Conservation (phyloP, 2,797 vertebrate genomes). For the Dromococcyx pavoninus region DNA sequence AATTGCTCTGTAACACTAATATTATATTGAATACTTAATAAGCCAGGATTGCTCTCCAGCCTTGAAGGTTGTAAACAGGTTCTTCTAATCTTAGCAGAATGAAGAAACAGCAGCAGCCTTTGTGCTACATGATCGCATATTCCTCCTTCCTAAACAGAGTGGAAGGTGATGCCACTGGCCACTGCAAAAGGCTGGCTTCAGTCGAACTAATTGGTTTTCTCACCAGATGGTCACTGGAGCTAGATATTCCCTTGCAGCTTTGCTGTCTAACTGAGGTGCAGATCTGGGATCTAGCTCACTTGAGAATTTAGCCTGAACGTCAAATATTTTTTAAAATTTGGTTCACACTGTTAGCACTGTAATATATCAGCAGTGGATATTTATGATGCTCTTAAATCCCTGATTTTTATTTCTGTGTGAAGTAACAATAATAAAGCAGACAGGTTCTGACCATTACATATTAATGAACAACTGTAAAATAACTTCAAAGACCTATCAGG, state of each 20-base stretch:
- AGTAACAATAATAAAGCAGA: background rate
- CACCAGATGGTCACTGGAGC: background rate
- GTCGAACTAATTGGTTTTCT: background rate
- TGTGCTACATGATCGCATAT: accelerated
- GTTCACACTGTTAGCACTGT: background rate
- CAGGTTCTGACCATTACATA: background rate
- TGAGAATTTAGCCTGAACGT: background rate
- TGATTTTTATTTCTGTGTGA: background rate
- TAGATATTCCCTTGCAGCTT: background rate
- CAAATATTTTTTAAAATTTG: background rate
- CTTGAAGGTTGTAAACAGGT: background rate
- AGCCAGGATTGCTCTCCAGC: background rate
- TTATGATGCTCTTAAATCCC: background rate
- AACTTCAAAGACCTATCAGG: background rate
- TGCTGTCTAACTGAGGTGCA: background rate
- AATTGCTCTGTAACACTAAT: background rate
- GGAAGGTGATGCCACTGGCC: background rate
- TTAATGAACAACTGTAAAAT: conserved; percentile 5
- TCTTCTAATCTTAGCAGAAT: background rate
- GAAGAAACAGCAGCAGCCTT: background rate
- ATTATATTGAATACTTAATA: background rate
- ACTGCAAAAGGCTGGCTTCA: accelerated
- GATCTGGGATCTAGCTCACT: background rate
- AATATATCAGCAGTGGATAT: background rate
- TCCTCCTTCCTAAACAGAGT: background rate